phyloP scores from a whole-genome alignment of 2,888 invertebrate genomes.

The Ornithoptera alexandrae region DNA sequence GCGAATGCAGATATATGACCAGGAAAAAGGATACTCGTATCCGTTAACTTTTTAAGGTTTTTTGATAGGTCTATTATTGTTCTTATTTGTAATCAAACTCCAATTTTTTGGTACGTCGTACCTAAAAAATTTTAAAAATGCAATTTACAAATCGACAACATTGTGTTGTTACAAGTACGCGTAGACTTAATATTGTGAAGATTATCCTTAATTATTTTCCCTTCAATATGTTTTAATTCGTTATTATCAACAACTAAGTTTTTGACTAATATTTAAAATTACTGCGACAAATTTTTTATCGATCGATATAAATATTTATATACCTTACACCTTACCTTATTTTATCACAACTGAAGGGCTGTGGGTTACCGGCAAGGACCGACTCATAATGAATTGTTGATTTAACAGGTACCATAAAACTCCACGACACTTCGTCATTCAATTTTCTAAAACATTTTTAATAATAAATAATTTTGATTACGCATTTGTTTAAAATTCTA shows the following conservation, averaged over 20 bases:
- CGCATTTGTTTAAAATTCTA: not conserved
- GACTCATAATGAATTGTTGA: not conserved
- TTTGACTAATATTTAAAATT: no score
- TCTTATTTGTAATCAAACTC: no score
- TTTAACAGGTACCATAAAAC: not conserved
- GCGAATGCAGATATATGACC: no score
- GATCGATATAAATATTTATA: not conserved
- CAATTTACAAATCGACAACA: not conserved
- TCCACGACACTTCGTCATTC: conserved; percentile 3
- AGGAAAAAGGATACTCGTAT: no score
- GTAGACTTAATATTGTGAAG: no score
- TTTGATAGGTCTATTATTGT: no score
- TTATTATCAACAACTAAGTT: not conserved
- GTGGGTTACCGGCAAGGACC: conserved; percentile 19
- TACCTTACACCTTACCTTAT: conserved; percentile 4
- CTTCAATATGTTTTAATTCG: not conserved
- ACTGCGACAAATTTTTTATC: no score
- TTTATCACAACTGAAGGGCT: conserved; percentile 6
- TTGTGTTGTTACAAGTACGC: not conserved
- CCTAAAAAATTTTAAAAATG: not conserved
- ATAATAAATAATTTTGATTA: not conserved
- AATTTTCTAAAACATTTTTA: conserved; percentile 3
- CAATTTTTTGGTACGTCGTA: not conserved
- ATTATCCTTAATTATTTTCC: not conserved
- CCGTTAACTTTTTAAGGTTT: no score